phyloP scores from a whole-genome alignment of 2,797 vertebrate genomes.

The Acridotheres tristis region DNA sequence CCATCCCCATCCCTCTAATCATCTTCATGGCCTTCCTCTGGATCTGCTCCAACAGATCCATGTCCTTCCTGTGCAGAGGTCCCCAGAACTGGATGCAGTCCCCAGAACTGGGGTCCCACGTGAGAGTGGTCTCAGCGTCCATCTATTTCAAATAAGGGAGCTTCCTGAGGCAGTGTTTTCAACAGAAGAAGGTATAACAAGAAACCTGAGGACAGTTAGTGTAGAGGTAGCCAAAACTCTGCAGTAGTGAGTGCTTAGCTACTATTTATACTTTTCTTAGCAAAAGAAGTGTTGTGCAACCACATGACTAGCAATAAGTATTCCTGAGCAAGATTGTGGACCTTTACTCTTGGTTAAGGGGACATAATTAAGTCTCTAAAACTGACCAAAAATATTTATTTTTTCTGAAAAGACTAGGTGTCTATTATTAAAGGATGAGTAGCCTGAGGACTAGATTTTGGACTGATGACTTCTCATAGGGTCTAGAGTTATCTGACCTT shows the following conservation, averaged over 20 bases:
- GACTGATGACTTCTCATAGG: neutral
- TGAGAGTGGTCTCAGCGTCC: rapidly evolving
- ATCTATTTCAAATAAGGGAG: neutral
- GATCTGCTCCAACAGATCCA: neutral
- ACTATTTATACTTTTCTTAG: neutral
- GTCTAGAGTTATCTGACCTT: neutral
- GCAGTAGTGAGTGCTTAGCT: neutral
- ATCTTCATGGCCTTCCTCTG: neutral
- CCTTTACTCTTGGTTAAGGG: neutral
- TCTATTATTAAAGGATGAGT: neutral
- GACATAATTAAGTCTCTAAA: neutral
- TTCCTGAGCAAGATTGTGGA: neutral
- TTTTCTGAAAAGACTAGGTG: neutral
- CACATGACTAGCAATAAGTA: neutral
- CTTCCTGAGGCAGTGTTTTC: neutral
- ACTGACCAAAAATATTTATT: neutral
- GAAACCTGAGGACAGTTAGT: neutral
- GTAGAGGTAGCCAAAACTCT: neutral
- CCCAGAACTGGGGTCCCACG: neutral
- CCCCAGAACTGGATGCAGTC: neutral
- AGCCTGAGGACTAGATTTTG: neutral
- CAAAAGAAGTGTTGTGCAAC: neutral
- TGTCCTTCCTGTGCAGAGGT: neutral
- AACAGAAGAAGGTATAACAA: neutral
- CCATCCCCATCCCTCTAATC: neutral